These are phyloP conservation scores for Ciona savignyi DNA, from an alignment of 23 tunicate genomes.

Conservation along the genomic window DNA sequence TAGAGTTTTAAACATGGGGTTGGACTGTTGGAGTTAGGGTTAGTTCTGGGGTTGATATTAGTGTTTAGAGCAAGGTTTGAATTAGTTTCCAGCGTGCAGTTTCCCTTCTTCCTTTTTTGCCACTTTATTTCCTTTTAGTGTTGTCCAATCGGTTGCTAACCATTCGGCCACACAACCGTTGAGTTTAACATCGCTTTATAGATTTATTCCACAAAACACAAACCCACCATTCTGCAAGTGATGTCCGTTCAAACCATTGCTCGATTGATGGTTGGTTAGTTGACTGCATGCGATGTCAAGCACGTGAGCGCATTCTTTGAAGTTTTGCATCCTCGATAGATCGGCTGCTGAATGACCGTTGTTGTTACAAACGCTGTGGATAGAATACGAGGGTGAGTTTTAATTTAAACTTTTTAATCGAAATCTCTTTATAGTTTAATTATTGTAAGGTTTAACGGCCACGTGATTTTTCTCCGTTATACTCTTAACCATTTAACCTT, in stretches of 20 bases:
- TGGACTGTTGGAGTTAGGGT: too few relatives aligned
- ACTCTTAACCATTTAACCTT: too few relatives aligned
- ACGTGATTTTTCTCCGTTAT: too few relatives aligned
- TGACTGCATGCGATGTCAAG: constrained; percentile 18
- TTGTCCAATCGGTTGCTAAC: too few relatives aligned
- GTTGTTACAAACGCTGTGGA: constrained; percentile 56
- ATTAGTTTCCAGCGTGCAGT: background rate
- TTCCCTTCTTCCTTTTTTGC: background rate
- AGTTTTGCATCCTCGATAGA: constrained; percentile 58
- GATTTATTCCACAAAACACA: too few relatives aligned
- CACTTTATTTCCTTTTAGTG: too few relatives aligned
- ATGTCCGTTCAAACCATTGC: constrained; percentile 3
- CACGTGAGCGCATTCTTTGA: constrained; percentile 35
- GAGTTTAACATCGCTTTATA: too few relatives aligned
- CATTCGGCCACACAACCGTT: too few relatives aligned
- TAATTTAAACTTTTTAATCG: background rate
- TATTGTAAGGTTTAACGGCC: too few relatives aligned
- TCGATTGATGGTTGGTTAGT: background rate
- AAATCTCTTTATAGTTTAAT: too few relatives aligned
- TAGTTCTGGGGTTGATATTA: too few relatives aligned
- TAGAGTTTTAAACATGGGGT: too few relatives aligned
- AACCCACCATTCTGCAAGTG: background rate
- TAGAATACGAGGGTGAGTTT: background rate
- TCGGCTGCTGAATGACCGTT: constrained; percentile 65
- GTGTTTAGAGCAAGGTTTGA: background rate